Evolutionary conservation across 2,113 vertebrate genomes (phyloP).

Genomic region (Halichoerus grypus): DNA sequence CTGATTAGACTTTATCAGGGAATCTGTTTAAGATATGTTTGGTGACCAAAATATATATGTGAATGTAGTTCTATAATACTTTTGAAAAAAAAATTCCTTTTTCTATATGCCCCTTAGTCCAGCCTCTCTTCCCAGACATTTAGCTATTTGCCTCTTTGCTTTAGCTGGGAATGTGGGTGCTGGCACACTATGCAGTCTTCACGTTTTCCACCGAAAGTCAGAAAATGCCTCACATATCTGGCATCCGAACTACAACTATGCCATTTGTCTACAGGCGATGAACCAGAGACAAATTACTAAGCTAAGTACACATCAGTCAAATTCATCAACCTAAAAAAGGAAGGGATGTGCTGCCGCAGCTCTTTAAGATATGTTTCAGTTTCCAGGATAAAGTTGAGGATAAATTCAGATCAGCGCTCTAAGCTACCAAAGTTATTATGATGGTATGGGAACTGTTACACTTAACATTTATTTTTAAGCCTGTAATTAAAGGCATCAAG

Average conservation of each 20-base stretch:
- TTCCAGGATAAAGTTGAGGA: slow-evolving; percentile 37
- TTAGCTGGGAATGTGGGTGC: slow-evolving; percentile 53
- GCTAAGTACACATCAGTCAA: neutral
- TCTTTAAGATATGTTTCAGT: slow-evolving; percentile 31
- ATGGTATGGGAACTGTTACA: neutral
- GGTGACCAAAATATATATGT: slow-evolving; percentile 85
- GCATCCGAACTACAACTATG: slow-evolving; percentile 13
- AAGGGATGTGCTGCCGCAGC: neutral
- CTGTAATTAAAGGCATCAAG: neutral
- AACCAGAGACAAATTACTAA: slow-evolving; percentile 55
- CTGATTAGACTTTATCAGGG: slow-evolving; percentile 85
- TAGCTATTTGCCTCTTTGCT: slow-evolving; percentile 73
- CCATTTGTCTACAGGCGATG: slow-evolving; percentile 16
- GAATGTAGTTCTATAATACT: slow-evolving; percentile 74
- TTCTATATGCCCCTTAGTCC: slow-evolving; percentile 57
- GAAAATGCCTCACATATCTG: slow-evolving; percentile 25
- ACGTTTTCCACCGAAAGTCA: slow-evolving; percentile 63
- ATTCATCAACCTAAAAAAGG: neutral
- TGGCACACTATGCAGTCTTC: slow-evolving; percentile 75
- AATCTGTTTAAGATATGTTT: slow-evolving; percentile 84
- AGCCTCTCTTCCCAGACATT: slow-evolving; percentile 62
- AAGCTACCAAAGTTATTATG: slow-evolving; percentile 57
- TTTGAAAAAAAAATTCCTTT: slow-evolving; percentile 14
- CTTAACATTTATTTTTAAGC: slow-evolving; percentile 23
- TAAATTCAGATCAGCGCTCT: slow-evolving; percentile 25